A percentile compares a stretch with the other conserved stretches of the same genome.
Evolutionary conservation across 2,113 vertebrate genomes (phyloP).

Genomic region (Condylura cristata): DNA sequence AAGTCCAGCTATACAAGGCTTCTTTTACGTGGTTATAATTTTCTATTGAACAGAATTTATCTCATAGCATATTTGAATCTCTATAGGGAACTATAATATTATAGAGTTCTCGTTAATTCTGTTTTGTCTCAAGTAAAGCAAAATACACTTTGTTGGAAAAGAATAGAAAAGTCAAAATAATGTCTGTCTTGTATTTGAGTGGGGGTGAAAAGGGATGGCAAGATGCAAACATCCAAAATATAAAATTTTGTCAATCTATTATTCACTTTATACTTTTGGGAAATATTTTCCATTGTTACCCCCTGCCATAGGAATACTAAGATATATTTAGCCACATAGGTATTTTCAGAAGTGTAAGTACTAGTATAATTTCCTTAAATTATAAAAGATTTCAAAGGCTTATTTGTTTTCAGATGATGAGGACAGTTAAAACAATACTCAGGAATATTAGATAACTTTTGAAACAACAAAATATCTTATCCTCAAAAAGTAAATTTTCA

Average conservation of each 20-base stretch:
- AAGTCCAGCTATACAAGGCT: background rate
- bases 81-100: background rate
- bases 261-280: background rate
- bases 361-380: background rate
- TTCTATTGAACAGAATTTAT: background rate
- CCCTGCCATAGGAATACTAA: background rate
- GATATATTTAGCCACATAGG: background rate
- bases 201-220: background rate
- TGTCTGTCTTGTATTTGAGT: background rate
- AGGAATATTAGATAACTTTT: background rate
- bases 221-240: background rate
- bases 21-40: background rate
- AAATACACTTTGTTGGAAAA: background rate
- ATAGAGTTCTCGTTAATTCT: background rate
- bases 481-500: conserved; percentile 3
- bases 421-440: background rate
- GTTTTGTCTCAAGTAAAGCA: conserved; percentile 8
- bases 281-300: background rate
- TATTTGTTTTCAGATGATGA: conserved; percentile 21
- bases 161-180: conserved; percentile 30
- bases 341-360: background rate
- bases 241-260: background rate
- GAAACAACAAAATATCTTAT: background rate
- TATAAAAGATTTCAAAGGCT: background rate
- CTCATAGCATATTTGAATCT: background rate